These are phyloP conservation scores for Cranoglanis bouderius DNA, from an alignment of 2,113 vertebrate species.

Conservation along the genomic window DNA sequence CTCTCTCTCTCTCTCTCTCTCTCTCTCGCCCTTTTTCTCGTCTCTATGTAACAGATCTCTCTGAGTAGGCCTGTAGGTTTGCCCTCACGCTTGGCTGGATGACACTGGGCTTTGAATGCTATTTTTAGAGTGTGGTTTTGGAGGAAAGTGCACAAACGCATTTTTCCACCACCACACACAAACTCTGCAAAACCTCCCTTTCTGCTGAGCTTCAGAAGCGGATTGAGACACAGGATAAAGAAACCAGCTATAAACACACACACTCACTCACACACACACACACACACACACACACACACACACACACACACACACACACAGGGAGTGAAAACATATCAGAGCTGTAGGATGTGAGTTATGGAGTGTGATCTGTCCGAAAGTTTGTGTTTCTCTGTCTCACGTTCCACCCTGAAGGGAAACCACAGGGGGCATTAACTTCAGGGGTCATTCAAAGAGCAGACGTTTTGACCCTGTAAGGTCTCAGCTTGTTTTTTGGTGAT, in stretches of 20 bases:
- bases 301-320: constrained; percentile 23
- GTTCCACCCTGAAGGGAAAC: constrained; percentile 20
- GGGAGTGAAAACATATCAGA: not conserved
- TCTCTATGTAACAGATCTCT: constrained; percentile 50
- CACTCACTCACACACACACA: constrained; percentile 16
- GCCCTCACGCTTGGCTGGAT: constrained; percentile 52
- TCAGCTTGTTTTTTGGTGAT: constrained; percentile 13
- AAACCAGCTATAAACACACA: constrained; percentile 28
- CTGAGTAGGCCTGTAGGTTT: constrained; percentile 49
- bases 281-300: constrained; percentile 19
- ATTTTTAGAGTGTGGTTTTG: constrained; percentile 56
- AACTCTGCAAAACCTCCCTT: constrained; percentile 38
- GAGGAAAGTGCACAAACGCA: constrained; percentile 48
- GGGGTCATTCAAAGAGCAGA: constrained; percentile 6
- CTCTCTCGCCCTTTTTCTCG: not conserved
- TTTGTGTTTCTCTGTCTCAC: constrained; percentile 42
- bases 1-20: not conserved
- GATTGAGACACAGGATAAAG: constrained; percentile 46
- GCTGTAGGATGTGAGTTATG: constrained; percentile 27
- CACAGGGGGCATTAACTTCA: constrained; percentile 36
- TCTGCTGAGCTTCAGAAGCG: constrained; percentile 37
- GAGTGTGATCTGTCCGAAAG: constrained; percentile 41
- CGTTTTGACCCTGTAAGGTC: constrained; percentile 18
- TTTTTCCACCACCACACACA: constrained; percentile 51
- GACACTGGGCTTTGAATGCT: constrained; percentile 52